A percentile compares a stretch with the other conserved stretches of the same genome.
These are phyloP conservation scores for Kryptolebias marmoratus DNA, from an alignment of 2,113 vertebrate species.

Conservation along the genomic window DNA sequence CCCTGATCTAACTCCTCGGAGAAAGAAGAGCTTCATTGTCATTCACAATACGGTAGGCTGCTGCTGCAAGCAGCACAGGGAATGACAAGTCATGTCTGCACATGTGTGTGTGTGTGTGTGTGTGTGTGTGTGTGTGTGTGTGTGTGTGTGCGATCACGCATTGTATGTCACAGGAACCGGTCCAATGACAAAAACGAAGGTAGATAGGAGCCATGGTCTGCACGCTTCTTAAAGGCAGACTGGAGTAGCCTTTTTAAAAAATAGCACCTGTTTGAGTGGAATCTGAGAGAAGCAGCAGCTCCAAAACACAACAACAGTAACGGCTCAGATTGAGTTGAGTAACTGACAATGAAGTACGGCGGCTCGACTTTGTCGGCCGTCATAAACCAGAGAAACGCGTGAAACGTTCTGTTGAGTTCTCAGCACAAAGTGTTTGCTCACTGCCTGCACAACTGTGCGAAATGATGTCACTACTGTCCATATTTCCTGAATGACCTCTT, in stretches of 20 bases:
- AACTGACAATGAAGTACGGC: slow-evolving; percentile 37
- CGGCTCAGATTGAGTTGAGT: slow-evolving; percentile 76
- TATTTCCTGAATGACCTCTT: slow-evolving; percentile 33
- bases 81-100: slow-evolving; percentile 67
- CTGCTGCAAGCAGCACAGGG: slow-evolving; percentile 55
- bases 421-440: slow-evolving; percentile 37
- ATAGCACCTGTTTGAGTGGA: slow-evolving; percentile 77
- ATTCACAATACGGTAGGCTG: slow-evolving; percentile 54
- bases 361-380: slow-evolving; percentile 33
- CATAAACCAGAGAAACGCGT: slow-evolving; percentile 11
- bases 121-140: slow-evolving; percentile 19
- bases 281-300: slow-evolving; percentile 50
- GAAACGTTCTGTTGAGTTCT: slow-evolving; percentile 20
- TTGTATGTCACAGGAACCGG: slow-evolving; percentile 70
- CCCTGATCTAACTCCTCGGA: slow-evolving; percentile 41
- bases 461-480: slow-evolving; percentile 7
- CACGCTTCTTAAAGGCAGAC: slow-evolving; percentile 54
- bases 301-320: slow-evolving; percentile 48
- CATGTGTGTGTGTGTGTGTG: slow-evolving; percentile 31
- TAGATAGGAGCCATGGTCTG: slow-evolving; percentile 70
- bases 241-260: slow-evolving; percentile 74
- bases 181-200: slow-evolving; percentile 74
- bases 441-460: slow-evolving; percentile 26
- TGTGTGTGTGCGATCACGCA: slow-evolving; percentile 20
- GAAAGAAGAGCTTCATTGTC: slow-evolving; percentile 70